phyloP scores from a whole-genome alignment of 2,113 vertebrate genomes.

The Sorex araneus region DNA sequence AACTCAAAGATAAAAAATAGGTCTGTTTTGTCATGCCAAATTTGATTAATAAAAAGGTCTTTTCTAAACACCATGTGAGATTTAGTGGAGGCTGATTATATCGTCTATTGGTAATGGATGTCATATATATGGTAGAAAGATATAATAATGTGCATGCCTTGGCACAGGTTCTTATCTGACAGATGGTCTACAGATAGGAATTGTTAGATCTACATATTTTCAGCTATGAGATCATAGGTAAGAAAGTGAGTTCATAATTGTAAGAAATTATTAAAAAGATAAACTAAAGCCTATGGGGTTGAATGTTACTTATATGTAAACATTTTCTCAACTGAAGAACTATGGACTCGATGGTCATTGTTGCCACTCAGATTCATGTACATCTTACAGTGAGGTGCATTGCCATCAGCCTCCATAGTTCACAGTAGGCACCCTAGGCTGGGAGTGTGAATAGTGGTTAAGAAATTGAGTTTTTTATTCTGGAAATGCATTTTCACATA shows the following conservation, averaged over 20 bases:
- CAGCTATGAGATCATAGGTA: background rate
- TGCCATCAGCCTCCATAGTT: background rate
- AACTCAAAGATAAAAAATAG: background rate
- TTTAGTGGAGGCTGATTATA: background rate
- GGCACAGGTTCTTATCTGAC: background rate
- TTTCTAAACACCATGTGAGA: background rate
- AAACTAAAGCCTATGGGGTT: background rate
- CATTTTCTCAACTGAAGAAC: slow-evolving; percentile 31
- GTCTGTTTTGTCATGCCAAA: background rate
- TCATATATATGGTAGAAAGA: background rate
- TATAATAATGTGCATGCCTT: background rate
- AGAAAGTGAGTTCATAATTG: background rate
- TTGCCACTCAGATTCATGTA: background rate
- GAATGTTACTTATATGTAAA: background rate
- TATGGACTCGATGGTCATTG: background rate
- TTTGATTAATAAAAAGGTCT: background rate
- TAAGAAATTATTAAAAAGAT: slow-evolving; percentile 27
- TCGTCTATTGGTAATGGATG: background rate
- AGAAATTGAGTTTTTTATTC: background rate
- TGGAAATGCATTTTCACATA: slow-evolving; percentile 16
- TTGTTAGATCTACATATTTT: background rate
- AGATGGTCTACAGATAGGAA: background rate
- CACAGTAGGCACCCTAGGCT: background rate
- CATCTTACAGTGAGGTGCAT: background rate
- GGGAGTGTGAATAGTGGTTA: background rate